Percentiles rank a stretch among this genome's conserved stretches.
These are phyloP conservation scores for Harpalus rubripes DNA, from an alignment of 2,888 invertebrate species.

Conservation along the genomic window DNA sequence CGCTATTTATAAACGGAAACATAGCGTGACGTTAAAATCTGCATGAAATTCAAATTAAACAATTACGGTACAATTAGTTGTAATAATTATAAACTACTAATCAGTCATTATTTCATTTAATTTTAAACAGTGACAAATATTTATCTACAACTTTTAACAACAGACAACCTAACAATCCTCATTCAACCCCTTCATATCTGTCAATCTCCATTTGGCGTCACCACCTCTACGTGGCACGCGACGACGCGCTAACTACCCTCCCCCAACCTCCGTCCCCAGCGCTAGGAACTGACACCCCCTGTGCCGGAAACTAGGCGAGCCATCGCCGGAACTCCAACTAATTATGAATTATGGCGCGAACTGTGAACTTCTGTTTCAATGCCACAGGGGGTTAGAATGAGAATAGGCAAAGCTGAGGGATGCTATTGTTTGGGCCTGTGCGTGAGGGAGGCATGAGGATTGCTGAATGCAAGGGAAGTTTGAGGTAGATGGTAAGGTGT, in stretches of 20 bases:
- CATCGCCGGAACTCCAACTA: conserved; percentile 45
- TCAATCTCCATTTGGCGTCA: neutral
- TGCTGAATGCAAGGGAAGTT: neutral
- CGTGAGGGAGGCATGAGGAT: neutral
- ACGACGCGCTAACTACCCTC: conserved; percentile 52
- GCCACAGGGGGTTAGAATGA: conserved; percentile 9
- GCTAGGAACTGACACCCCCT: conserved; percentile 2
- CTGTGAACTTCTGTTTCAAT: conserved; percentile 43
- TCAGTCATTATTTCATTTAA: no score
- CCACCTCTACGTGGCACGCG: conserved; percentile 2
- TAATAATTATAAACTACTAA: no score
- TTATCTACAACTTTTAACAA: no score
- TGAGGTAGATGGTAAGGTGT: neutral
- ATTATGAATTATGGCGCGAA: conserved; percentile 49
- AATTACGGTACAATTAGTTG: no score
- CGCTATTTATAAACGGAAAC: no score
- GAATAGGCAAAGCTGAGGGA: neutral
- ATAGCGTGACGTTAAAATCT: no score
- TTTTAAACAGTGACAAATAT: no score
- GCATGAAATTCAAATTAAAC: no score
- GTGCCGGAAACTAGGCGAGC: conserved; percentile 55
- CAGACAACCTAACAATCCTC: neutral
- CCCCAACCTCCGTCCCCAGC: neutral
- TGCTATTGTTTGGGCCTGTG: conserved; percentile 3
- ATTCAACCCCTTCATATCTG: neutral